These are phyloP conservation scores for Scaptomyza montana DNA, from an alignment of 1,140 invertebrate genomes.

Conservation along the genomic window DNA sequence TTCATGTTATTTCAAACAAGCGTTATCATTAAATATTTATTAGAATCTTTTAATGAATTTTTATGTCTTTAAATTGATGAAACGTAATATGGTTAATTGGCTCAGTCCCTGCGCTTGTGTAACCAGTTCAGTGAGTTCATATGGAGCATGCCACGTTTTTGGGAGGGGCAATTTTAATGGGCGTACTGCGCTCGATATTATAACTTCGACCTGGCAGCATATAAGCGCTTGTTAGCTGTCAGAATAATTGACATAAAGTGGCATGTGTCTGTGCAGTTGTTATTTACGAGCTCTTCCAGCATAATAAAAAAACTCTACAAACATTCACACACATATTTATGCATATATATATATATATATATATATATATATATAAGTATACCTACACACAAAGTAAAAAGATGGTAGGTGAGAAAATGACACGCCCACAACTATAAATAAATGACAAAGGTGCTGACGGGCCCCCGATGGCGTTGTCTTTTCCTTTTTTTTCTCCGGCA, in stretches of 20 bases:
- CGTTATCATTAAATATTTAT: too few relatives aligned
- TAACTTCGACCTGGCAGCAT: slow-evolving; percentile 70
- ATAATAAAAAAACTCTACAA: neutral
- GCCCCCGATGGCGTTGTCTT: slow-evolving; percentile 16
- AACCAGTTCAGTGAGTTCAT: neutral
- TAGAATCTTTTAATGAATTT: neutral
- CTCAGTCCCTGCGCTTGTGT: neutral
- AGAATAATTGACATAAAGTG: slow-evolving; percentile 82
- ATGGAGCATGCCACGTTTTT: neutral
- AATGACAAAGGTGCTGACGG: slow-evolving; percentile 62
- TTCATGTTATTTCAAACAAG: too few relatives aligned
- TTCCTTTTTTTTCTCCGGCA: slow-evolving; percentile 23
- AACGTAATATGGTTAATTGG: slow-evolving; percentile 12
- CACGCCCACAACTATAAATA: slow-evolving; percentile 68
- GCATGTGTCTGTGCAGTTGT: slow-evolving; percentile 75
- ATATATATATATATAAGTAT: neutral
- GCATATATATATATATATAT: slow-evolving; percentile 13
- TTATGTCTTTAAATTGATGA: neutral
- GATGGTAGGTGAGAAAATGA: slow-evolving; percentile 3
- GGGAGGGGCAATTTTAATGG: slow-evolving; percentile 10
- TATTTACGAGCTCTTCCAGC: slow-evolving; percentile 64
- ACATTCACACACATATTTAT: slow-evolving; percentile 13
- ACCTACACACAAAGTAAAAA: slow-evolving; percentile 1
- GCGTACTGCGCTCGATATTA: slow-evolving; percentile 55
- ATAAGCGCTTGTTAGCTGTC: slow-evolving; percentile 78